phyloP scores from a whole-genome alignment of 2,797 vertebrate genomes.

The Cyclopterus lumpus region DNA sequence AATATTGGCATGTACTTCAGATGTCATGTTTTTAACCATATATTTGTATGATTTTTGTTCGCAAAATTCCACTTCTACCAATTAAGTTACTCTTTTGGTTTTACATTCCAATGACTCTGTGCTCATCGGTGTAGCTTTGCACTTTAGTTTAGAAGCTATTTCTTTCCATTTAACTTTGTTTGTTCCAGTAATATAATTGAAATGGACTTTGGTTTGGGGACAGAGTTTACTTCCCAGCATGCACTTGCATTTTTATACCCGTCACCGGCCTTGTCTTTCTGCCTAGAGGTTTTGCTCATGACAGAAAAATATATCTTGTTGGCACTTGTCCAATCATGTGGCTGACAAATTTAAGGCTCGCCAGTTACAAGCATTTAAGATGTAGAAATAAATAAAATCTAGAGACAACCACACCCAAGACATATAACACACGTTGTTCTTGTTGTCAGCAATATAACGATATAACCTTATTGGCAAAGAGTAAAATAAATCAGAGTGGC shows the following conservation, averaged over 20 bases:
- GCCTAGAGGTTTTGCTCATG: background rate
- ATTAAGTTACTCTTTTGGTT: background rate
- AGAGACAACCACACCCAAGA: slow-evolving; percentile 34
- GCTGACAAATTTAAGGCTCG: background rate
- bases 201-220: slow-evolving; percentile 8
- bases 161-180: background rate
- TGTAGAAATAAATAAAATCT: background rate
- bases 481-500: background rate
- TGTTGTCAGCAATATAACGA: slow-evolving; percentile 8
- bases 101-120: background rate
- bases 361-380: background rate
- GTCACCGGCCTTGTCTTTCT: background rate
- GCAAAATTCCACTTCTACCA: no score
- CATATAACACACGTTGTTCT: background rate
- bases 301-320: background rate
- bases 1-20: background rate
- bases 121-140: background rate
- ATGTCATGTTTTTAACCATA: no score
- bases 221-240: slow-evolving; percentile 10
- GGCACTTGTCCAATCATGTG: background rate
- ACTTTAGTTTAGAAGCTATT: background rate
- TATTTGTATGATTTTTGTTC: no score
- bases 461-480: background rate
- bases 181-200: background rate
- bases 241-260: slow-evolving; percentile 10